Percentiles rank a stretch among this genome's conserved stretches.
Evolutionary conservation across 1,140 invertebrate species (phyloP).

Genomic region (Condylostylus longicornis): DNA sequence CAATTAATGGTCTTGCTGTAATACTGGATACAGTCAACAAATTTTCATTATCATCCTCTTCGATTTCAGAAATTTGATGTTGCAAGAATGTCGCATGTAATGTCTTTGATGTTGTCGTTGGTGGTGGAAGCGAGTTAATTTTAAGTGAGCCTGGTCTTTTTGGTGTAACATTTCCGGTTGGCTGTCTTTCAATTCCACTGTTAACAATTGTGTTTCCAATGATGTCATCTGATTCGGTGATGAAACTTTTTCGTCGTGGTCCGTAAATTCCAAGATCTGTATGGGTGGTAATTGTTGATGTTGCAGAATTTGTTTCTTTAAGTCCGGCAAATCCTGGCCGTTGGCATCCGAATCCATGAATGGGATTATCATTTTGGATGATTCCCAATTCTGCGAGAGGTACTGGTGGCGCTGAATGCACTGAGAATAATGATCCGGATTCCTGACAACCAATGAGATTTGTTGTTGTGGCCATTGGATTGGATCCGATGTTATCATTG

Average conservation of each 20-base stretch:
- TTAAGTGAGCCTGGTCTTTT: slow-evolving; percentile 23
- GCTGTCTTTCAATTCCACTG: no score
- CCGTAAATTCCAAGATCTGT: slow-evolving; percentile 1
- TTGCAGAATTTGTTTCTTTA: neutral
- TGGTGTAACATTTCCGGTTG: no score
- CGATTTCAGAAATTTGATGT: slow-evolving; percentile 39
- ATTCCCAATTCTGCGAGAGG: slow-evolving; percentile 28
- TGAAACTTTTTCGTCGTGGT: neutral
- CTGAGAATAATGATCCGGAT: slow-evolving; percentile 38
- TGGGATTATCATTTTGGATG: neutral
- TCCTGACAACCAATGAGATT: slow-evolving; percentile 15
- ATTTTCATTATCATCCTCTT: slow-evolving; percentile 51
- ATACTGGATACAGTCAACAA: slow-evolving; percentile 52
- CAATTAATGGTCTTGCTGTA: slow-evolving; percentile 50
- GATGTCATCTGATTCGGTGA: no score
- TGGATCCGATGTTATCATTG: slow-evolving; percentile 7
- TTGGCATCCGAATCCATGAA: neutral
- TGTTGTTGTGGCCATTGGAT: slow-evolving; percentile 14
- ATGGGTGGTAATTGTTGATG: slow-evolving; percentile 5
- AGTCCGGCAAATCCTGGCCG: neutral
- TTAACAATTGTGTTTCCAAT: slow-evolving; percentile 4
- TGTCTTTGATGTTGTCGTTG: slow-evolving; percentile 13
- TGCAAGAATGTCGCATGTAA: slow-evolving; percentile 26
- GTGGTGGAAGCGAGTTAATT: slow-evolving; percentile 22
- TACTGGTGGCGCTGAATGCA: slow-evolving; percentile 38